Conservation (phyloP, 2,113 vertebrate species). For the Tetrao urogallus region DNA sequence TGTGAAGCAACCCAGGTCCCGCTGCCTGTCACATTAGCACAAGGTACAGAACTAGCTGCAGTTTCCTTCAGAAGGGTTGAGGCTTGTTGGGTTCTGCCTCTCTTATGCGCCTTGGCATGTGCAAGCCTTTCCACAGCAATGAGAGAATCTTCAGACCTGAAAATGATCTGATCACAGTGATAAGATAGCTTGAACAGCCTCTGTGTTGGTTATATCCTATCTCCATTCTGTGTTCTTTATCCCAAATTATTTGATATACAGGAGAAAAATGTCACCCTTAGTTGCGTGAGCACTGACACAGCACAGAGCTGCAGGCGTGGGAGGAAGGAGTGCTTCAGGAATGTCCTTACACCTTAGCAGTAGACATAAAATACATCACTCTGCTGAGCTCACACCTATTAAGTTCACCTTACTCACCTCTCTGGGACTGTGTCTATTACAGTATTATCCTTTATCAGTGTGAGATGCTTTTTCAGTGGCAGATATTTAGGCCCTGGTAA, state of each 20-base stretch:
- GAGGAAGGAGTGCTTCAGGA: neutral
- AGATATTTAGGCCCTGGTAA: neutral
- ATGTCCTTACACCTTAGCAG: neutral
- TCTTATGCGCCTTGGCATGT: fast-evolving
- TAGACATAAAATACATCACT: neutral
- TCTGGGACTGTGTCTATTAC: neutral
- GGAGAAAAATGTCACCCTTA: neutral
- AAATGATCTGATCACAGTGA: fast-evolving
- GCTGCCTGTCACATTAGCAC: neutral
- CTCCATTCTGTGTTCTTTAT: neutral
- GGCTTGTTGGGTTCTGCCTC: neutral
- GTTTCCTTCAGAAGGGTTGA: neutral
- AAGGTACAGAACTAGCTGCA: too few relatives aligned
- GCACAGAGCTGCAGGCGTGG: neutral
- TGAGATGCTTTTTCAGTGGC: neutral
- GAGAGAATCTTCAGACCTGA: neutral
- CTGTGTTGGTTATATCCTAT: neutral
- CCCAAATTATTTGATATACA: neutral
- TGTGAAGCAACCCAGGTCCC: conserved; percentile 29
- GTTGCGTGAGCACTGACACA: neutral
- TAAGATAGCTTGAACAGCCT: neutral
- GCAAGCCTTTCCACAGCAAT: neutral
- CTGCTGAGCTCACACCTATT: neutral
- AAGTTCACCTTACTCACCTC: neutral
- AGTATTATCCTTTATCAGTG: neutral